phyloP scores from a whole-genome alignment of 2,113 vertebrate genomes.

The Eptesicus fuscus region DNA sequence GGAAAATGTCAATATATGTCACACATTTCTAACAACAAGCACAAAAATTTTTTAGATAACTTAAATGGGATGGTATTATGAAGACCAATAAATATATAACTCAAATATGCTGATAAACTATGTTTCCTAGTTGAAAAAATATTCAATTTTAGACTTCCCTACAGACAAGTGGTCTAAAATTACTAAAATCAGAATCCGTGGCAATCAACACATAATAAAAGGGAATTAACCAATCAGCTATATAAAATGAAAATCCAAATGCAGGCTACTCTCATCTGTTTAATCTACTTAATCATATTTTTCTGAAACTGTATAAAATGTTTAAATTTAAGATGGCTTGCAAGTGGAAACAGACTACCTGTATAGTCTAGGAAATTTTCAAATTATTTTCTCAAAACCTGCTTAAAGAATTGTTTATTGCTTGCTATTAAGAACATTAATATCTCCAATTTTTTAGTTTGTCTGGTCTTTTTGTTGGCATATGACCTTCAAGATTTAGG shows the following conservation, averaged over 20 bases:
- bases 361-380: conserved; percentile 8
- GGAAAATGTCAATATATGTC: not conserved
- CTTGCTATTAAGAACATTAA: conserved; percentile 37
- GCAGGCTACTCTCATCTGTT: not conserved
- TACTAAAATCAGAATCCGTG: conserved; percentile 11
- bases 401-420: conserved; percentile 38
- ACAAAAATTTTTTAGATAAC: conserved; percentile 4
- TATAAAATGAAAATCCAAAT: conserved; percentile 43
- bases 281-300: not conserved
- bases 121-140: conserved; percentile 8
- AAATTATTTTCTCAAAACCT: conserved; percentile 44
- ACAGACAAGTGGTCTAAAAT: conserved; percentile 16
- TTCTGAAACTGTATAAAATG: conserved; percentile 26
- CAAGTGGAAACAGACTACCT: conserved; percentile 28
- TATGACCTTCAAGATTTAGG: conserved; percentile 26
- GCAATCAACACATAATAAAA: conserved; percentile 5
- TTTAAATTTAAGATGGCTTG: conserved; percentile 39
- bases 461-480: conserved; percentile 8
- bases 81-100: not conserved
- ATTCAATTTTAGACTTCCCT: conserved; percentile 28
- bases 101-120: not conserved
- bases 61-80: not conserved
- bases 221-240: not conserved
- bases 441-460: conserved; percentile 25
- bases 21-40: conserved; percentile 30